A percentile compares a stretch with the other conserved stretches of the same genome.
These are phyloP conservation scores for Neuroterus valhalla DNA, from an alignment of 1,140 invertebrate genomes.

Conservation along the genomic window DNA sequence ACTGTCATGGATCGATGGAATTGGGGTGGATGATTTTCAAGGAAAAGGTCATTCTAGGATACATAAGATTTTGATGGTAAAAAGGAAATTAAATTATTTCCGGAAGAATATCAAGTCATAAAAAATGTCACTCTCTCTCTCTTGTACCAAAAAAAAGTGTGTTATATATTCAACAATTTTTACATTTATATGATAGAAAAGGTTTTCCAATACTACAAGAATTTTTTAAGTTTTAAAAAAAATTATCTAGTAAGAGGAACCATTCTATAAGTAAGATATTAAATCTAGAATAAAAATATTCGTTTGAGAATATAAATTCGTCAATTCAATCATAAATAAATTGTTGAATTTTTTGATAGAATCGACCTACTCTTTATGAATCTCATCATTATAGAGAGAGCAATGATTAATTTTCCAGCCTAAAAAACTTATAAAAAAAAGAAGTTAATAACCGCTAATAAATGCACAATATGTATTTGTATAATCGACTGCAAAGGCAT, in stretches of 20 bases:
- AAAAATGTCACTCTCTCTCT: no score
- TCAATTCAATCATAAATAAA: neutral
- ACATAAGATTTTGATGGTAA: neutral
- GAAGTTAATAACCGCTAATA: slow-evolving; percentile 16
- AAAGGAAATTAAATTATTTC: slow-evolving; percentile 37
- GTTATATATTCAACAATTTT: no score
- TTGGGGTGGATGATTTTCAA: slow-evolving; percentile 18
- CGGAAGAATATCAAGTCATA: neutral
- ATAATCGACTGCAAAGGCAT: slow-evolving; percentile 22
- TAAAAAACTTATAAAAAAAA: neutral
- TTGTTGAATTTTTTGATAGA: neutral
- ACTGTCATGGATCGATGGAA: slow-evolving; percentile 23
- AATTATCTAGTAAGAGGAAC: no score
- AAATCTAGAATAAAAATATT: neutral
- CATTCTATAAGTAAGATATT: slow-evolving; percentile 61
- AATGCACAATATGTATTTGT: slow-evolving; percentile 7
- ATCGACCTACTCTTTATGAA: neutral
- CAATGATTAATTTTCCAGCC: slow-evolving; percentile 21
- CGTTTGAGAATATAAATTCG: neutral
- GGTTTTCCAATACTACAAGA: slow-evolving; percentile 38
- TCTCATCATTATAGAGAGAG: neutral
- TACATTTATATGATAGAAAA: no score
- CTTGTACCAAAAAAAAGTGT: no score
- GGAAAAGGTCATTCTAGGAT: slow-evolving; percentile 11
- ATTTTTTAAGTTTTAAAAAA: no score